Evolutionary conservation across 2,113 vertebrate species (phyloP).

Genomic region (Myanophis thanlyinensis): DNA sequence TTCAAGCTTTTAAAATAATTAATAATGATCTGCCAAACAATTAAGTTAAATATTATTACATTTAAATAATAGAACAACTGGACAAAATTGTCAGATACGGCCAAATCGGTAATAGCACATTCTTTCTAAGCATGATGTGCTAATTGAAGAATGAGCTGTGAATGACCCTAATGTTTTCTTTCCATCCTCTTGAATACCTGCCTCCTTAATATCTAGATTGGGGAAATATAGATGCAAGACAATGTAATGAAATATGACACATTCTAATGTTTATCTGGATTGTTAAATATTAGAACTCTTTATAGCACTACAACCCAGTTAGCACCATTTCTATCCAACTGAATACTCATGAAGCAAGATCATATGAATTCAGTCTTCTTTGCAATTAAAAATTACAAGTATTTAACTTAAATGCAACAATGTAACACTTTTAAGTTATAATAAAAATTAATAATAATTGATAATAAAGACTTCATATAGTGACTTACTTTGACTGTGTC

Average conservation of each 20-base stretch:
- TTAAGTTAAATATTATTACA: no score
- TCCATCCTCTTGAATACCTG: not conserved
- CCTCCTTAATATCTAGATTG: not conserved
- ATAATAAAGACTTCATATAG: not conserved
- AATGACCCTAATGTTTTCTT: not conserved
- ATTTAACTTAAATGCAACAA: not conserved
- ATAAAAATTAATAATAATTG: no score
- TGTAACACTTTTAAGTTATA: not conserved
- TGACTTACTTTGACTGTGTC: conserved; percentile 95
- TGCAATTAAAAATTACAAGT: not conserved
- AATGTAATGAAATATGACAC: not conserved
- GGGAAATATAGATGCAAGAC: not conserved
- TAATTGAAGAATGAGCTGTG: no score
- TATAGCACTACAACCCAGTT: not conserved
- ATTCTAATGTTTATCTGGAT: not conserved
- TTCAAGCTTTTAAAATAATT: no score
- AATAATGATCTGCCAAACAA: no score
- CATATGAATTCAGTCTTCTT: not conserved
- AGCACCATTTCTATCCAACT: not conserved
- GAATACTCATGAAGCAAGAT: not conserved
- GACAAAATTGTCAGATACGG: no score
- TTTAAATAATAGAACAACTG: no score
- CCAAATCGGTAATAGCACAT: no score
- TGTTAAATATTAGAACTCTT: not conserved
- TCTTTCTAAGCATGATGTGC: no score